phyloP scores from a whole-genome alignment of 2,113 vertebrate species.

The Phaethon lepturus region DNA sequence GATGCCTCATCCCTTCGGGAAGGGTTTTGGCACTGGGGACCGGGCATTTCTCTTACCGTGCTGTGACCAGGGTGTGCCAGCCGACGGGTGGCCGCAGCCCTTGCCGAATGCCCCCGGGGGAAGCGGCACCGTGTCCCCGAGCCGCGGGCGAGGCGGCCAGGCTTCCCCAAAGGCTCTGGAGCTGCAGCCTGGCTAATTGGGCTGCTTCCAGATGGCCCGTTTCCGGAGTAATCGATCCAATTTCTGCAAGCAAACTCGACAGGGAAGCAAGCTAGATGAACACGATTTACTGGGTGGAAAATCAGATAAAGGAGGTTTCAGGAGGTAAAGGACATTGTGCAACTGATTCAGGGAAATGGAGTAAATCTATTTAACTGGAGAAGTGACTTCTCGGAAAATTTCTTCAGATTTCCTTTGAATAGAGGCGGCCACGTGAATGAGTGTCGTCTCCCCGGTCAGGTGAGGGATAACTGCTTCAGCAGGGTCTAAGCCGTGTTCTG shows the following conservation, averaged over 20 bases:
- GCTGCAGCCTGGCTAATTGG: not conserved
- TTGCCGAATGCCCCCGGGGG: not conserved
- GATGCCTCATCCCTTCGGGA: not conserved
- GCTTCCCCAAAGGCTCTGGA: constrained; percentile 6
- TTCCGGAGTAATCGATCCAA: constrained; percentile 64
- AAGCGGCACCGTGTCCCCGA: fast-evolving
- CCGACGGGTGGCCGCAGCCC: not conserved
- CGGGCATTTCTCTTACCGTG: fast-evolving
- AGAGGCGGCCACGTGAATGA: not conserved
- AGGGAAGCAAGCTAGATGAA: constrained; percentile 29
- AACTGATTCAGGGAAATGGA: not conserved
- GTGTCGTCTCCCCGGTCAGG: not conserved
- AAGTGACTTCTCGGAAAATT: not conserved
- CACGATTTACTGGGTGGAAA: constrained; percentile 30
- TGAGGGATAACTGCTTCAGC: fast-evolving
- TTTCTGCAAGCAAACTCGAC: constrained; percentile 10
- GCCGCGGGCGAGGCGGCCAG: not conserved
- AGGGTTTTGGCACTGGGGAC: not conserved
- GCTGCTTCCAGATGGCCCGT: constrained; percentile 38
- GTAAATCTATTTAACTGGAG: not conserved
- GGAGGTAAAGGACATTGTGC: not conserved
- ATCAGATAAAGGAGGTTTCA: not conserved
- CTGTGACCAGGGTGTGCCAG: not conserved
- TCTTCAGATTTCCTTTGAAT: not conserved
- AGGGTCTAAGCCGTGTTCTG: not conserved